These are phyloP conservation scores for Hypotaenidia okinawae DNA, from an alignment of 2,797 vertebrate genomes.

Conservation along the genomic window DNA sequence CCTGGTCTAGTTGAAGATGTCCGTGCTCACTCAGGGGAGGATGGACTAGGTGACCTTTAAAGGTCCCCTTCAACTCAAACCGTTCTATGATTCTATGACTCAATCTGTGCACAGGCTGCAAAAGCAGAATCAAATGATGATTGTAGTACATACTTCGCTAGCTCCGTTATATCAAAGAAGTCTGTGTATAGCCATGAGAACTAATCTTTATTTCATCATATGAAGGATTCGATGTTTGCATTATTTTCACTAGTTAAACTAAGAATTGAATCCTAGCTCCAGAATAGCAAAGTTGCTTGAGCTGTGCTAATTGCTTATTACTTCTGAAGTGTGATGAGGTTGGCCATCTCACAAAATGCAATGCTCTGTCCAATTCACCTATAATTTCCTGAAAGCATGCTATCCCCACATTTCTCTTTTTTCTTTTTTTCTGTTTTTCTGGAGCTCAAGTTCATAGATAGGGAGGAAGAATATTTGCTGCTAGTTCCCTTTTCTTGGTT, in stretches of 20 bases:
- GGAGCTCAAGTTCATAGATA: background rate
- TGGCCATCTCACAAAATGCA: fast-evolving
- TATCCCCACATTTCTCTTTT: background rate
- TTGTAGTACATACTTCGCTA: background rate
- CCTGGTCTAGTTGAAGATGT: background rate
- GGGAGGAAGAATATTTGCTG: background rate
- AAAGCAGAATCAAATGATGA: background rate
- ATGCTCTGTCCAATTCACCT: background rate
- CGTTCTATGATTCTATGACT: background rate
- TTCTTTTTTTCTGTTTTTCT: background rate
- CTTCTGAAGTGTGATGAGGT: constrained; percentile 19
- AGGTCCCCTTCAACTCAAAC: background rate
- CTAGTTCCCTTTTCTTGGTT: background rate
- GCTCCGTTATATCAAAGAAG: background rate
- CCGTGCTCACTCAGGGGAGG: fast-evolving
- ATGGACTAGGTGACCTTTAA: background rate
- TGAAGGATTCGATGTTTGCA: background rate
- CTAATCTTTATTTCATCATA: constrained; percentile 56
- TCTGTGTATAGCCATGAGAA: background rate
- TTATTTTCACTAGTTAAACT: constrained; percentile 38
- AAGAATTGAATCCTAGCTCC: constrained; percentile 49
- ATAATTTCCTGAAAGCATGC: background rate
- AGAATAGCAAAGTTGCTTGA: background rate
- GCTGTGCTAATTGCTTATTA: constrained; percentile 28
- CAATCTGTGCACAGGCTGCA: background rate